Evolutionary conservation across 2,888 invertebrate genomes (phyloP).

Genomic region (Drosophila neutralis): DNA sequence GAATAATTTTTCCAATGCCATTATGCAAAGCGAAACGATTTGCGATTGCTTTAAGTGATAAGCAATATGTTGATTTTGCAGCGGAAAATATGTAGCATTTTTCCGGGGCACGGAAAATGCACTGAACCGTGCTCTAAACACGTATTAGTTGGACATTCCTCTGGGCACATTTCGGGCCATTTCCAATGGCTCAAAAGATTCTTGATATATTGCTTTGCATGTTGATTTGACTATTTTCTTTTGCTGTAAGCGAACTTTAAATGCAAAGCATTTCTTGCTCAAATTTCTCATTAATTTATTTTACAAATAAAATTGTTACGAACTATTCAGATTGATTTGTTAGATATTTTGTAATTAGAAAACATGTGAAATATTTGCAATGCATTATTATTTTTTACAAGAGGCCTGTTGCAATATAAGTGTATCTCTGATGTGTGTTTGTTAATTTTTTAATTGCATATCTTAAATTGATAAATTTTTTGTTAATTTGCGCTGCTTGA

Average conservation of each 20-base stretch:
- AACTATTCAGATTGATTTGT: not conserved
- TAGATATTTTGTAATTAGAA: not conserved
- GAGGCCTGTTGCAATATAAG: too few relatives aligned
- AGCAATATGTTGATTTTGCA: slow-evolving; percentile 63
- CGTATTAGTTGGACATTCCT: not conserved
- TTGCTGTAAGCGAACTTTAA: not conserved
- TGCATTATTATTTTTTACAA: not conserved
- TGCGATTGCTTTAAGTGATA: slow-evolving; percentile 78
- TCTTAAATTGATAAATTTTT: not conserved
- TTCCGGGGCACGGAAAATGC: slow-evolving; percentile 7
- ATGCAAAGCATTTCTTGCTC: not conserved
- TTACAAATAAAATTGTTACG: not conserved
- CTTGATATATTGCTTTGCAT: slow-evolving; percentile 10
- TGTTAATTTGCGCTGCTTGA: slow-evolving; percentile 9
- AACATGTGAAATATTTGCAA: not conserved
- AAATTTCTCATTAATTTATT: not conserved
- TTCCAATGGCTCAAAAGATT: slow-evolving; percentile 15
- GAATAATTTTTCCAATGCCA: slow-evolving; percentile 63
- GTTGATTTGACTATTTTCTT: not conserved
- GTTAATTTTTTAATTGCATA: slow-evolving; percentile 14
- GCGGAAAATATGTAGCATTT: slow-evolving; percentile 9
- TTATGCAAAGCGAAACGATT: slow-evolving; percentile 78
- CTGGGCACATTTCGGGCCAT: not conserved
- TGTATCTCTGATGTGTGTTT: not conserved
- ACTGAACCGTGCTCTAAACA: slow-evolving; percentile 24